Conservation (phyloP, 2,113 vertebrate genomes). For the Regulus satrapa region DNA sequence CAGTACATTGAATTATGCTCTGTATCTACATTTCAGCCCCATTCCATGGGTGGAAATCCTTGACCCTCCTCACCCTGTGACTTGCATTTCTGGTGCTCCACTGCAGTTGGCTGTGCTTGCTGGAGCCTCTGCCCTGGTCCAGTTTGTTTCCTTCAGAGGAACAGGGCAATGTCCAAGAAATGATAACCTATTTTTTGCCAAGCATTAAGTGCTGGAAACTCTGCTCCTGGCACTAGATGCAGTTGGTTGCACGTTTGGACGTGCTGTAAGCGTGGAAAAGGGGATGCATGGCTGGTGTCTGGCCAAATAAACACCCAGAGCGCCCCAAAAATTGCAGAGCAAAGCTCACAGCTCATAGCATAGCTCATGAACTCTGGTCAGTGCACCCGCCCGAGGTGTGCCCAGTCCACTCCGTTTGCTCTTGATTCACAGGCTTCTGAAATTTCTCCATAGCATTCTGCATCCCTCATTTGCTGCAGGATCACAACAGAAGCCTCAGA, state of each 20-base stretch:
- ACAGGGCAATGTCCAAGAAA: neutral
- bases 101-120: fast-evolving
- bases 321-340: neutral
- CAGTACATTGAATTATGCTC: neutral
- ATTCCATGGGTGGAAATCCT: neutral
- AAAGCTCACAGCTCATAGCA: neutral
- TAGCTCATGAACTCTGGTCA: neutral
- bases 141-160: neutral
- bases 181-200: neutral
- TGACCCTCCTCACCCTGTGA: neutral
- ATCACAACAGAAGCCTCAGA: neutral
- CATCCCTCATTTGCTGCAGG: neutral
- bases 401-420: neutral
- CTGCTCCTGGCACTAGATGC: neutral
- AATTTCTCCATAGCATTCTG: neutral
- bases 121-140: neutral
- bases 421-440: neutral
- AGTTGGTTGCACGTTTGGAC: neutral
- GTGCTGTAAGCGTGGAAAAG: neutral
- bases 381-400: no score
- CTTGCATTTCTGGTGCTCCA: neutral
- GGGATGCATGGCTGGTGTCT: neutral
- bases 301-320: neutral
- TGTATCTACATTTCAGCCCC: neutral
- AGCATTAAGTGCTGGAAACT: neutral